Evolutionary conservation across 2,888 invertebrate species (phyloP).

Genomic region (Biston betularia): DNA sequence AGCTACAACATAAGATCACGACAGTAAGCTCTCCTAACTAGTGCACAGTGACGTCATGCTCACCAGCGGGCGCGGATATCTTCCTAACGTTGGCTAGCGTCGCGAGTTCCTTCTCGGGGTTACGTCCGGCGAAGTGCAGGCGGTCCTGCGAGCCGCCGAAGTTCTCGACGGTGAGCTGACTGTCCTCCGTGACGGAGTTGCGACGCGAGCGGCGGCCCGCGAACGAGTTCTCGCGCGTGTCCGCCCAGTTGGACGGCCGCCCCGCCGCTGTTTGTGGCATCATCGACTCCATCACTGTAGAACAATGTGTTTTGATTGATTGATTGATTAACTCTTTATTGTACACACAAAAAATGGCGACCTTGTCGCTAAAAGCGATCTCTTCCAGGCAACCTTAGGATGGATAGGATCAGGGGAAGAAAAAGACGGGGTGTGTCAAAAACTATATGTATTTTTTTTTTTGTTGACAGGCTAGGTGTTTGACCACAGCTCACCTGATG

Average conservation of each 20-base stretch:
- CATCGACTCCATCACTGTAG: constrained; percentile 36
- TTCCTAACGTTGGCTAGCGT: constrained; percentile 76
- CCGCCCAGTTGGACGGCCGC: constrained; percentile 94
- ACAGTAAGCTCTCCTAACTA: background rate
- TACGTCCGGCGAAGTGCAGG: constrained; percentile 93
- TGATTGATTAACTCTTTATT: no score
- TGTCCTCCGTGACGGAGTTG: constrained; percentile 93
- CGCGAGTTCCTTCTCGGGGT: constrained; percentile 92
- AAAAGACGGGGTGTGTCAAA: no score
- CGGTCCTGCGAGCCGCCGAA: constrained; percentile 97
- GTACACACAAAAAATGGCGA: no score
- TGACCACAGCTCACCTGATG: no score
- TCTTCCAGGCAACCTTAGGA: no score
- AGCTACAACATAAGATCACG: no score
- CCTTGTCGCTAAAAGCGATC: no score
- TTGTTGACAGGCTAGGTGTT: no score
- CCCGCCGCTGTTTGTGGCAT: constrained; percentile 88
- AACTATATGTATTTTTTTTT: no score
- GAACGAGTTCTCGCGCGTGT: constrained; percentile 82
- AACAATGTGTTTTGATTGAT: background rate
- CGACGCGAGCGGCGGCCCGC: constrained; percentile 94
- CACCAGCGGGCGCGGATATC: constrained; percentile 83
- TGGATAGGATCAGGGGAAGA: no score
- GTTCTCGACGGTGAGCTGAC: constrained; percentile 96
- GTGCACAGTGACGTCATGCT: constrained; percentile 22